A percentile compares a stretch with the other conserved stretches of the same genome.
Conservation (phyloP, 2,797 vertebrate genomes). For the Myripristis jacobus region DNA sequence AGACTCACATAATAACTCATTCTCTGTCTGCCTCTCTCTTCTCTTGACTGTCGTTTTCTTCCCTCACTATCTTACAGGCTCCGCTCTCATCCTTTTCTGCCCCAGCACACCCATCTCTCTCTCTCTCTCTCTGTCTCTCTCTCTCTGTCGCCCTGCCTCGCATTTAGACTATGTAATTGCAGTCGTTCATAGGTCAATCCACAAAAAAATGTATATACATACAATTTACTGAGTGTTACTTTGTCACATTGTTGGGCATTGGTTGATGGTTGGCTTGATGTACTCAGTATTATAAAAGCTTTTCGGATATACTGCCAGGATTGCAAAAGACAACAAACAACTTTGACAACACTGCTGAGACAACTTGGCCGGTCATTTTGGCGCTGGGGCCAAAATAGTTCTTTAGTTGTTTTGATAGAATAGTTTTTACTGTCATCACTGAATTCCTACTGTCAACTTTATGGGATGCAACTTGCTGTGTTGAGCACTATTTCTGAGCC, state of each 20-base stretch:
- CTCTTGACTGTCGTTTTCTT: not conserved
- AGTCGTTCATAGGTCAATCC: not conserved
- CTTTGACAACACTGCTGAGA: conserved; percentile 43
- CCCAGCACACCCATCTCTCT: not conserved
- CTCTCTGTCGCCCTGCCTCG: no score
- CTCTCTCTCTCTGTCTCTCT: conserved; percentile 33
- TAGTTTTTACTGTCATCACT: conserved; percentile 45
- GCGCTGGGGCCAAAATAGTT: conserved; percentile 32
- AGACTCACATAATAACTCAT: conserved; percentile 25
- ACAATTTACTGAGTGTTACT: not conserved
- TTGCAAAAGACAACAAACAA: conserved; percentile 57
- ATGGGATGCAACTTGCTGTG: conserved; percentile 10
- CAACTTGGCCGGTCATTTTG: conserved; percentile 28
- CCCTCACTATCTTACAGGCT: not conserved
- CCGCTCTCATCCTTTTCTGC: not conserved
- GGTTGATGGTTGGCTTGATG: conserved; percentile 37
- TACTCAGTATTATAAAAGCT: conserved; percentile 13
- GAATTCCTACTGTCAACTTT: conserved; percentile 47
- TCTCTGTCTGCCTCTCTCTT: not conserved
- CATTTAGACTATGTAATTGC: not conserved
- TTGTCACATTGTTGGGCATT: conserved; percentile 6
- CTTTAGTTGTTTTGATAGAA: conserved; percentile 34
- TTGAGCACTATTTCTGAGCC: conserved; percentile 27
- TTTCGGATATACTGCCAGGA: conserved; percentile 8
- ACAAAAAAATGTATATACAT: not conserved